phyloP scores from a whole-genome alignment of 2,113 vertebrate genomes.

The Anthoscopus minutus region DNA sequence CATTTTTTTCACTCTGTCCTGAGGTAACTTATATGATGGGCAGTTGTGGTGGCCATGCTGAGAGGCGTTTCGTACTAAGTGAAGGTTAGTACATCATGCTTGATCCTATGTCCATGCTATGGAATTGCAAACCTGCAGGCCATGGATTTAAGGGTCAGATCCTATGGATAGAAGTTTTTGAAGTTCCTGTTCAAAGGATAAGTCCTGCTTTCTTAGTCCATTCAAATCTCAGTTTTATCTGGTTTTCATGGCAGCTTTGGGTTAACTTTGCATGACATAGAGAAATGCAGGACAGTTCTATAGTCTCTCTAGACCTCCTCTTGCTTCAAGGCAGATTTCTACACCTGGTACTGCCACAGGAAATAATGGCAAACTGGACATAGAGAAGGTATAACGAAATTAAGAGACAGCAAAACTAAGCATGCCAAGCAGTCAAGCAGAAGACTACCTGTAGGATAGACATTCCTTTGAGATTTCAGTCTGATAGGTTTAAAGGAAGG shows the following conservation, averaged over 20 bases:
- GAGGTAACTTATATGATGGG: background rate
- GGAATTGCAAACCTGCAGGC: background rate
- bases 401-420: background rate
- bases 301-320: background rate
- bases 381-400: background rate
- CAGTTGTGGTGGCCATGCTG: background rate
- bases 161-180: background rate
- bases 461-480: background rate
- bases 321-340: background rate
- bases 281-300: accelerated
- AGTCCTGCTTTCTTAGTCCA: background rate
- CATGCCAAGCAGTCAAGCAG: background rate
- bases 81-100: accelerated
- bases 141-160: background rate
- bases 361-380: background rate
- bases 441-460: background rate
- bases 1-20: background rate
- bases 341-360: background rate
- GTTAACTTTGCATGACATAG: background rate
- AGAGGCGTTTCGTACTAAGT: background rate
- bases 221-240: background rate
- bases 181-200: background rate
- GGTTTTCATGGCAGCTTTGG: background rate
- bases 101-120: too few relatives aligned
- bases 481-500: background rate